phyloP scores from a whole-genome alignment of 2,797 vertebrate genomes.

The Cryptoblepharus egeriae region DNA sequence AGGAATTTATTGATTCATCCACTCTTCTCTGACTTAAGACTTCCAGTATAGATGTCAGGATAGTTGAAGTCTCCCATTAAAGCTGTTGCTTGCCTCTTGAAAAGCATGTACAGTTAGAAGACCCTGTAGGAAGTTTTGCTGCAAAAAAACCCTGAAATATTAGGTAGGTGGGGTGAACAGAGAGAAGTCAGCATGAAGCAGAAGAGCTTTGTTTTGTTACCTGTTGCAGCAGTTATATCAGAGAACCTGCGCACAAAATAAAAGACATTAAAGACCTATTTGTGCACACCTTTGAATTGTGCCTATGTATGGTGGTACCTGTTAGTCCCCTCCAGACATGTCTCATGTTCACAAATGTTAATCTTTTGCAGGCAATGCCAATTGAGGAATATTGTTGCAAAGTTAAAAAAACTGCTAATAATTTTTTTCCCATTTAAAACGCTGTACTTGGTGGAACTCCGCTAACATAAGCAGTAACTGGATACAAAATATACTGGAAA shows the following conservation, averaged over 20 bases:
- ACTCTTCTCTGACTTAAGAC: too few species aligned
- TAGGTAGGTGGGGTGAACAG: neutral
- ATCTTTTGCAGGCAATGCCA: neutral
- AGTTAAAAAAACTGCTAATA: neutral
- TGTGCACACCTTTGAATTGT: neutral
- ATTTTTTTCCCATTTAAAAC: neutral
- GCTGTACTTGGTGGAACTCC: neutral
- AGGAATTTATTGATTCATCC: too few species aligned
- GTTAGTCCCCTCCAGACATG: neutral
- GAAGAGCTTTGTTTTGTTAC: neutral
- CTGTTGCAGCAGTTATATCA: too few species aligned
- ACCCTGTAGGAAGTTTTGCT: neutral
- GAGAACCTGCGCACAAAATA: neutral
- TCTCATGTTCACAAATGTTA: neutral
- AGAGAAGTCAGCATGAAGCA: neutral
- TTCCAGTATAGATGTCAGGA: too few species aligned
- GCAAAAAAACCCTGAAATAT: neutral
- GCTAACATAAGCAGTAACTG: conserved; percentile 30
- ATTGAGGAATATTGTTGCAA: neutral
- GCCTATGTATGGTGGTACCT: neutral
- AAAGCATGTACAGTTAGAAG: neutral
- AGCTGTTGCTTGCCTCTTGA: too few species aligned
- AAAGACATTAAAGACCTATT: neutral
- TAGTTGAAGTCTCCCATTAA: too few species aligned
- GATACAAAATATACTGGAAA: conserved; percentile 37